Evolutionary conservation across 2,888 invertebrate species (phyloP), one percentile per base, ranked within the genome.

Genomic region (Quadroppia sp.): DNA sequence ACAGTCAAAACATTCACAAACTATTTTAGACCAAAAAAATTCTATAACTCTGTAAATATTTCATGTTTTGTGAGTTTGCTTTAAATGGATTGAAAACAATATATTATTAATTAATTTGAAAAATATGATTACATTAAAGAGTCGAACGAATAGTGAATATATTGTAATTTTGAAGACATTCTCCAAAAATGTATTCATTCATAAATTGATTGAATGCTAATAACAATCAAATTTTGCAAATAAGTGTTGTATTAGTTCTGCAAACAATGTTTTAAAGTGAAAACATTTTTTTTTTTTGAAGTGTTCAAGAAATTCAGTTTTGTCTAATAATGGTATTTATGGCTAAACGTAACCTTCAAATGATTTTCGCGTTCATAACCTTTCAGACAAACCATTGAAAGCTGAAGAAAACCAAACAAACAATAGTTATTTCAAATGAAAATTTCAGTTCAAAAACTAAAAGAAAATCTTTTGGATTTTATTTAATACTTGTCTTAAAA

Each of bases 1-100:
- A 40, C 64, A 64, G n/a, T 32, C 36, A 2, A 64, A 17, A 40
- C 36, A 64, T 64, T 32, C 64, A 64, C 36, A 30, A 64, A 64
- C 20, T 20, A n/a, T 20, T 64, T 64, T 64, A 11, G 6, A 30
- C n/a, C 13, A 61, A 32, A 32, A 36, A 7, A 32, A 36, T 36
- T 64, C 36, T 64, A 6, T 20, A 64, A 1, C 40, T 40, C 20
- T 36, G 20, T 64, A 20, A 30, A 13, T 56, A 56, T 56, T 28
- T 56, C 4, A 56, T 30, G 17, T 56, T 56, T 30, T 45, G 6
- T 56, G 9, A 30, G 1, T 30, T 30, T 28, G 30, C 23, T 56
- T 15, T 45, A 6, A 45, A 9, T 45, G 53, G 23, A 30, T 28
- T 11, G 15, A 56, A 28, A 56, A 23, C 28, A 28, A 36, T 36